Conservation (phyloP, 2,888 invertebrate genomes). For the Meteorus colon region DNA sequence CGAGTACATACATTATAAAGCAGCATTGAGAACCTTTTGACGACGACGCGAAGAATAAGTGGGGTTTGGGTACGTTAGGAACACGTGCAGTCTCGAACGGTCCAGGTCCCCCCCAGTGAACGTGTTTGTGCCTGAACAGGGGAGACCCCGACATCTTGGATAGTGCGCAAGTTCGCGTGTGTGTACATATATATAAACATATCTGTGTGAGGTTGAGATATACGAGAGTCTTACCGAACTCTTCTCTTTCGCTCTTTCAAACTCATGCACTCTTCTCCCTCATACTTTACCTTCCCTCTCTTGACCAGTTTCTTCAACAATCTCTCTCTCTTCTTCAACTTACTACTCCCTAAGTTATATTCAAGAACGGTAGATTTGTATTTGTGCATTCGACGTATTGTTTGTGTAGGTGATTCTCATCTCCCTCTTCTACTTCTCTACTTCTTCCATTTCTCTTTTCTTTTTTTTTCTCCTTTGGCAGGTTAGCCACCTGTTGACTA, state of each 20-base stretch:
- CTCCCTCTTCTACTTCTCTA: slow-evolving; percentile 38
- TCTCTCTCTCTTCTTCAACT: slow-evolving; percentile 38
- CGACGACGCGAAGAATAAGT: slow-evolving; percentile 54
- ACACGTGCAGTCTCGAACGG: slow-evolving; percentile 72
- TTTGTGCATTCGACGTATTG: slow-evolving; percentile 71
- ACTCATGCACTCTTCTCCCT: slow-evolving; percentile 37
- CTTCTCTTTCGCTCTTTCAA: slow-evolving; percentile 32
- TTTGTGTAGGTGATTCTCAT: slow-evolving; percentile 69
- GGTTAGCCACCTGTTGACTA: slow-evolving; percentile 74
- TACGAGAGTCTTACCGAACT: slow-evolving; percentile 51
- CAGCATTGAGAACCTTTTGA: slow-evolving; percentile 67
- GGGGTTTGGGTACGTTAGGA: slow-evolving; percentile 72
- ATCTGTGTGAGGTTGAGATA: slow-evolving; percentile 67
- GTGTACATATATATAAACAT: slow-evolving; percentile 29
- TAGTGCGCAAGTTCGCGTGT: slow-evolving; percentile 35
- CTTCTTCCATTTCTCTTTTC: slow-evolving; percentile 48
- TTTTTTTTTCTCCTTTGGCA: slow-evolving; percentile 61
- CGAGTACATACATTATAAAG: slow-evolving; percentile 36
- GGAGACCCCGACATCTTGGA: slow-evolving; percentile 49
- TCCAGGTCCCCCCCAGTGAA: slow-evolving; percentile 64
- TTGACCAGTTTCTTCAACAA: slow-evolving; percentile 22
- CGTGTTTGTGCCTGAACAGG: slow-evolving; percentile 68
- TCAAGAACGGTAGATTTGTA: slow-evolving; percentile 66
- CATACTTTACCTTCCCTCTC: slow-evolving; percentile 22
- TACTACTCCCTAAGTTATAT: slow-evolving; percentile 60